Percentiles rank a stretch among this genome's conserved stretches.
Evolutionary conservation across 2,888 invertebrate genomes (phyloP).

Genomic region (Seira ritae): DNA sequence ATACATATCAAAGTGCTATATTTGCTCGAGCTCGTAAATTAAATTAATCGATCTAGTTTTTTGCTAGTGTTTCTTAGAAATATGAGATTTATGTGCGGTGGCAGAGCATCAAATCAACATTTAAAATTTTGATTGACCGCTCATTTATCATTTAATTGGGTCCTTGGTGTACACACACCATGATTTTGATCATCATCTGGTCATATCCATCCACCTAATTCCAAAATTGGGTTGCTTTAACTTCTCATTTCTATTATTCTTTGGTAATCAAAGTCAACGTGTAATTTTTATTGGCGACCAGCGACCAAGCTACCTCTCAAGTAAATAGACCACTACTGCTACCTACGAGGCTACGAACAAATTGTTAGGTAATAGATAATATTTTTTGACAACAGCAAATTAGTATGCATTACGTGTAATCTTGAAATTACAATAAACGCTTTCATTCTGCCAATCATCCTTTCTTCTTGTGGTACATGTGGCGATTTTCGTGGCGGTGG

Average conservation of each 20-base stretch:
- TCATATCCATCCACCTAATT: neutral
- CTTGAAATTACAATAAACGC: conserved; percentile 57
- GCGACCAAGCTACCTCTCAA: neutral
- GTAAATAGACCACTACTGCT: neutral
- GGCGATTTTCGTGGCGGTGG: neutral
- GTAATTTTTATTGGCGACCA: conserved; percentile 3
- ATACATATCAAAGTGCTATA: neutral
- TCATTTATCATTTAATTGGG: conserved; percentile 44
- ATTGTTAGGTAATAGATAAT: conserved; percentile 28
- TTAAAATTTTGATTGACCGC: neutral
- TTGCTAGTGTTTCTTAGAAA: neutral
- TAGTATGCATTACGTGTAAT: conserved; percentile 62
- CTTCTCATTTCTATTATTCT: neutral
- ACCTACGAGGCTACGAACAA: conserved; percentile 1
- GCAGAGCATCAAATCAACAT: too few species aligned
- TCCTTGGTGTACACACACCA: too few species aligned
- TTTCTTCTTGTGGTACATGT: conserved; percentile 30
- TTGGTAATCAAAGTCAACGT: conserved; percentile 3
- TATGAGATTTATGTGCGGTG: neutral
- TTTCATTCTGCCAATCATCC: conserved; percentile 64
- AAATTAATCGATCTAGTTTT: neutral
- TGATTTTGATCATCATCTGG: too few species aligned
- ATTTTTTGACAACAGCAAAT: conserved; percentile 58
- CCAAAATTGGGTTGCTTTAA: neutral
- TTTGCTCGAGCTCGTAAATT: neutral